Evolutionary conservation across 2,888 invertebrate species (phyloP).

Genomic region (Cetonia aurata): DNA sequence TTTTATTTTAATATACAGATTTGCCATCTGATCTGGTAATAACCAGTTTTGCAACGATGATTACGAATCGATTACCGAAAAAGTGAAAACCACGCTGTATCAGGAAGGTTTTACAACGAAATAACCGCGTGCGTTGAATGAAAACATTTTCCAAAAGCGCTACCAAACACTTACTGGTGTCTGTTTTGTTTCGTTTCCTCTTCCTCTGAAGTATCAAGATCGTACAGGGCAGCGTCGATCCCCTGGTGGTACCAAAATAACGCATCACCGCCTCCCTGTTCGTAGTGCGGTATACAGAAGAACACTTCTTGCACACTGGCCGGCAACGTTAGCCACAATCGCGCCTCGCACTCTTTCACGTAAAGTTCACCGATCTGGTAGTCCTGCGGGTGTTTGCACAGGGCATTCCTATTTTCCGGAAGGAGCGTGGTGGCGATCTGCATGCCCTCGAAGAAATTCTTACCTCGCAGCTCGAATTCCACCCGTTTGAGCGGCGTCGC

Average conservation of each 20-base stretch:
- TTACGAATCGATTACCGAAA: neutral
- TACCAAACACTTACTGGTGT: constrained; percentile 33
- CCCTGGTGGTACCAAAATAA: constrained; percentile 70
- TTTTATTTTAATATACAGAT: neutral
- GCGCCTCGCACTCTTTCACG: constrained; percentile 50
- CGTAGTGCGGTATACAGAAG: constrained; percentile 60
- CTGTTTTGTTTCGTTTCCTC: neutral
- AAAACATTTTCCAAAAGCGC: neutral
- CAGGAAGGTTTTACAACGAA: neutral
- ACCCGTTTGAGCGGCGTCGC: constrained; percentile 58
- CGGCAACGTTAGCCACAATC: constrained; percentile 59
- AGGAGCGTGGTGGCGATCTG: constrained; percentile 59
- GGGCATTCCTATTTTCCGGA: constrained; percentile 55
- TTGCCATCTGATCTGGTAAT: constrained; percentile 4
- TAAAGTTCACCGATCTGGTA: constrained; percentile 58
- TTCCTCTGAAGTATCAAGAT: neutral
- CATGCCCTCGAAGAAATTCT: constrained; percentile 59
- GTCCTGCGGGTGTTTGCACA: constrained; percentile 55
- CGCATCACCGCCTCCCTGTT: neutral
- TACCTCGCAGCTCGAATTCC: constrained; percentile 61
- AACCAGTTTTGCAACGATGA: constrained; percentile 17
- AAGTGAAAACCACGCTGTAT: neutral
- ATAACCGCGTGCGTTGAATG: neutral
- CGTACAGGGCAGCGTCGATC: constrained; percentile 62
- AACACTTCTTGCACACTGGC: constrained; percentile 59